These are phyloP conservation scores for Metalampra italica DNA, from an alignment of 2,888 invertebrate species.

Conservation along the genomic window DNA sequence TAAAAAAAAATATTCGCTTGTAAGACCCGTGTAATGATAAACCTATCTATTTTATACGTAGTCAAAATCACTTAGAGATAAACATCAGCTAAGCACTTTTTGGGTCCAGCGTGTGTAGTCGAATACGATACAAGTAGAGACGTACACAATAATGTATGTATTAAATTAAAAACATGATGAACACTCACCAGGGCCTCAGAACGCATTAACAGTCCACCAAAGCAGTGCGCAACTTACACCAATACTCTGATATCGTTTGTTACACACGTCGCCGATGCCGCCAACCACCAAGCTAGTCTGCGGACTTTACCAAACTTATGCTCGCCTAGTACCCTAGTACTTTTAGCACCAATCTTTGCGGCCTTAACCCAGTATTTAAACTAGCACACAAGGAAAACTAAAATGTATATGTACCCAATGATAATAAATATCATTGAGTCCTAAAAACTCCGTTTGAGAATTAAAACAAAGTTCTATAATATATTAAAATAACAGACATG, in stretches of 20 bases:
- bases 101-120: constrained; percentile 1
- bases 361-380: constrained; percentile 40
- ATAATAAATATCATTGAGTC: too few relatives aligned
- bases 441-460: too few relatives aligned
- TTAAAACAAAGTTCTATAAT: too few relatives aligned
- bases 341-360: constrained; percentile 51
- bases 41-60: too few relatives aligned
- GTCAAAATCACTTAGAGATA: background rate
- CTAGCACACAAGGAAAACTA: background rate
- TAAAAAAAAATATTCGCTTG: too few relatives aligned
- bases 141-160: constrained; percentile 45
- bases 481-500: too few relatives aligned
- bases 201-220: constrained; percentile 77
- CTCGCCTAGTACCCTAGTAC: constrained; percentile 69
- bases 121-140: constrained; percentile 18
- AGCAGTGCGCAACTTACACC: constrained; percentile 77
- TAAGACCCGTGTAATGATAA: too few relatives aligned
- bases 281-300: constrained; percentile 73
- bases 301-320: constrained; percentile 73
- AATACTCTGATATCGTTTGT: constrained; percentile 46
- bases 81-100: constrained; percentile 2
- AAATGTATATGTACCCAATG: too few relatives aligned
- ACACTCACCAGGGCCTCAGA: constrained; percentile 73
- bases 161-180: constrained; percentile 68
- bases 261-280: constrained; percentile 68